Percentiles rank a stretch among this genome's conserved stretches.
phyloP scores from a whole-genome alignment of 2,888 invertebrate species.

The Tridacna gigas region DNA sequence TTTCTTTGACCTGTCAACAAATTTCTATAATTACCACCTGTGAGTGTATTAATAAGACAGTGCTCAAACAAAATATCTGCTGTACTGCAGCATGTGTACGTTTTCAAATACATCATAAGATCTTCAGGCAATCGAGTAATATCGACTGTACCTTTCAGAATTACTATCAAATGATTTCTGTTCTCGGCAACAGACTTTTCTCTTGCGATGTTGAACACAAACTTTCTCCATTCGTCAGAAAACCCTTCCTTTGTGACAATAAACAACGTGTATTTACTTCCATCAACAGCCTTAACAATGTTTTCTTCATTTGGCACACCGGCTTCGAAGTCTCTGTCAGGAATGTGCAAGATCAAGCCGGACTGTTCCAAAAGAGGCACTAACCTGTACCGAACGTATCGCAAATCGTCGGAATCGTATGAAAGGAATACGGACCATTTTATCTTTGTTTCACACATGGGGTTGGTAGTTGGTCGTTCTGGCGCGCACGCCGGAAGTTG shows the following conservation, averaged over 20 bases:
- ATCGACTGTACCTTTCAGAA: conserved; percentile 50
- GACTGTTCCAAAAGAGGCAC: conserved; percentile 55
- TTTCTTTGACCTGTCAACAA: background rate
- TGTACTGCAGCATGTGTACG: background rate
- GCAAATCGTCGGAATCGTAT: conserved; percentile 62
- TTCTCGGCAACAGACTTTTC: conserved; percentile 66
- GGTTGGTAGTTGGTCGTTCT: background rate
- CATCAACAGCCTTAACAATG: conserved; percentile 61
- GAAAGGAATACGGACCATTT: conserved; percentile 66
- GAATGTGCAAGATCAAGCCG: conserved; percentile 58
- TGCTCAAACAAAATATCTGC: background rate
- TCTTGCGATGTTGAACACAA: conserved; percentile 63
- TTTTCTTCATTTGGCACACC: conserved; percentile 71
- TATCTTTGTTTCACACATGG: conserved; percentile 36
- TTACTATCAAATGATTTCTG: conserved; percentile 65
- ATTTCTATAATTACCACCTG: background rate
- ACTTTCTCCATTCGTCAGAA: conserved; percentile 68
- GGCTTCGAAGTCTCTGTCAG: conserved; percentile 70
- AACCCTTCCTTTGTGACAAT: conserved; percentile 57
- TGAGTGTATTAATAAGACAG: conserved; percentile 2
- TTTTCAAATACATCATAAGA: background rate
- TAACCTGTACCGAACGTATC: conserved; percentile 57
- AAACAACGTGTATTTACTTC: conserved; percentile 62
- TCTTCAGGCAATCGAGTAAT: background rate
- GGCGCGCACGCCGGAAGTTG: background rate